Percentiles rank a stretch among this genome's conserved stretches.
Evolutionary conservation across 1,140 invertebrate species (phyloP).

Genomic region (Cotesia vestalis): DNA sequence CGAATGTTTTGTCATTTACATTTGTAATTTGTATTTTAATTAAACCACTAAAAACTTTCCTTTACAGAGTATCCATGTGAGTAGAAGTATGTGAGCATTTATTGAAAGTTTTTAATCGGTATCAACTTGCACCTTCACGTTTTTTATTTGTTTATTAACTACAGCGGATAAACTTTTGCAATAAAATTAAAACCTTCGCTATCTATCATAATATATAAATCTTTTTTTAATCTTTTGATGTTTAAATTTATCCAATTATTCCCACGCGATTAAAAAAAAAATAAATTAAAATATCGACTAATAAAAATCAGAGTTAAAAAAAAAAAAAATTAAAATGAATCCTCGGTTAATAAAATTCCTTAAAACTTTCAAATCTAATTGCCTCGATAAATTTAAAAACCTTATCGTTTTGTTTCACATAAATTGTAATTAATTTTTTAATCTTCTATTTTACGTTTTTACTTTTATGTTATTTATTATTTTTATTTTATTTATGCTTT

Average conservation of each 20-base stretch:
- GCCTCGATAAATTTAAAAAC: slow-evolving; percentile 9
- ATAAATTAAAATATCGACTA: slow-evolving; percentile 1
- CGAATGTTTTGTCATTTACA: slow-evolving; percentile 38
- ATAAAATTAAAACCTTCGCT: neutral
- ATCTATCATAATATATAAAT: slow-evolving; percentile 12
- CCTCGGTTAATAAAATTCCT: neutral
- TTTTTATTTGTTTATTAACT: neutral
- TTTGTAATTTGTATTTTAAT: slow-evolving; percentile 45
- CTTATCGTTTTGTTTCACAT: slow-evolving; percentile 5
- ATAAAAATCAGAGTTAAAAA: too few species aligned
- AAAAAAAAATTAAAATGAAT: too few species aligned
- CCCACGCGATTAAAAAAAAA: neutral
- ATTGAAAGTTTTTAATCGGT: slow-evolving; percentile 31
- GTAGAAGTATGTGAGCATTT: neutral
- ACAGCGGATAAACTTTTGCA: neutral
- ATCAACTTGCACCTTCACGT: slow-evolving; percentile 31
- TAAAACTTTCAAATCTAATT: slow-evolving; percentile 12
- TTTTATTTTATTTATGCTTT: too few species aligned
- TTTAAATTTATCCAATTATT: slow-evolving; percentile 16
- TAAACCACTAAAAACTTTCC: slow-evolving; percentile 41
- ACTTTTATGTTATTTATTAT: too few species aligned
- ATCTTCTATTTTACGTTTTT: neutral
- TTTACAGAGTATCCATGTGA: too few species aligned
- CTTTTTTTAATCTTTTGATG: neutral
- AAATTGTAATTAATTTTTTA: slow-evolving; percentile 4